Evolutionary conservation across 2,113 vertebrate genomes (phyloP).

Genomic region (Zingel zingel): DNA sequence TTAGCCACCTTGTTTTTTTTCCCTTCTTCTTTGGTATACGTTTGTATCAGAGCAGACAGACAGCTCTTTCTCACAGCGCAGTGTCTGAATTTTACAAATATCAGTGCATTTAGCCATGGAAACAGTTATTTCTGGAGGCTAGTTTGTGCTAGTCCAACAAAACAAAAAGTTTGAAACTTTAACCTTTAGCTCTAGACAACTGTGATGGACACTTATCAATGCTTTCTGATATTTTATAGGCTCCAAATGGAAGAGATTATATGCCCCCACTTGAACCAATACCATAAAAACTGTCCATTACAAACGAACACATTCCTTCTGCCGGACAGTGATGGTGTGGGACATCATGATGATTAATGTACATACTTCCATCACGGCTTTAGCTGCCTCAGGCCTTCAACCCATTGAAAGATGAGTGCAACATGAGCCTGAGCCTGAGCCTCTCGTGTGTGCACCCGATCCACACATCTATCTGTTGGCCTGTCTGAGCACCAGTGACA

Average conservation of each 20-base stretch:
- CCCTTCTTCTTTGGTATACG: neutral
- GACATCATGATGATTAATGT: conserved; percentile 24
- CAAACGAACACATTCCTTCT: neutral
- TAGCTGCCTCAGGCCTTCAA: conserved; percentile 30
- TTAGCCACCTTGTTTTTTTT: neutral
- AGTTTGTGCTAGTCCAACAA: neutral
- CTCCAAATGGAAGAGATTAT: neutral
- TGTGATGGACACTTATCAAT: neutral
- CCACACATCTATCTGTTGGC: neutral
- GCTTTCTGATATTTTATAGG: neutral
- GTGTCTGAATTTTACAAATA: no score
- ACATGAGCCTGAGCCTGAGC: conserved; percentile 43
- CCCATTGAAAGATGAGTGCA: conserved; percentile 28
- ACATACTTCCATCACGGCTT: conserved; percentile 16
- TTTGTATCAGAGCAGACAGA: neutral
- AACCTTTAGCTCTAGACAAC: neutral
- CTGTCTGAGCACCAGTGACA: neutral
- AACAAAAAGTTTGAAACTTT: neutral
- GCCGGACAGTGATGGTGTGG: conserved; percentile 14
- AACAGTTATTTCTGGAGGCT: no score
- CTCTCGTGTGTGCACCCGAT: conserved; percentile 7
- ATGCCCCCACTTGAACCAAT: neutral
- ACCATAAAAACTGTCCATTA: neutral
- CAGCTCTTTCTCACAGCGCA: neutral
- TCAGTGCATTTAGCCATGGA: no score